Percentiles rank a stretch among this genome's conserved stretches.
These are phyloP conservation scores for Pheosia gnoma DNA, from an alignment of 2,888 invertebrate genomes.

Conservation along the genomic window DNA sequence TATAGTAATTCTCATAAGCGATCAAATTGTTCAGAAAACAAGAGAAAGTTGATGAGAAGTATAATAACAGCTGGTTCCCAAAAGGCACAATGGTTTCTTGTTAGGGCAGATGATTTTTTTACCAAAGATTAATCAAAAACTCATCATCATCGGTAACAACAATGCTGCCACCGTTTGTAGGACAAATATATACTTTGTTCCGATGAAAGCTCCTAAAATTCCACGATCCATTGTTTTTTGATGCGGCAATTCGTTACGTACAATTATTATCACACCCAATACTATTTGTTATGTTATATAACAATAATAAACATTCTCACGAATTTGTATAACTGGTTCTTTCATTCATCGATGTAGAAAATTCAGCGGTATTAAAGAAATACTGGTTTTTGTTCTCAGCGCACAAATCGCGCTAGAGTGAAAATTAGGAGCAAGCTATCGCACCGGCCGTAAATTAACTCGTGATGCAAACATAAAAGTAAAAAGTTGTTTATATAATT, in stretches of 20 bases:
- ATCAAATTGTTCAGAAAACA: constrained; percentile 49
- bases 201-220: constrained; percentile 21
- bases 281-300: constrained; percentile 45
- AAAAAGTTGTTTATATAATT: constrained; percentile 65
- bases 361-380: constrained; percentile 26
- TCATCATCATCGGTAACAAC: constrained; percentile 23
- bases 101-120: constrained; percentile 30
- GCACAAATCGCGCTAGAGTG: constrained; percentile 23
- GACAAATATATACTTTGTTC: neutral
- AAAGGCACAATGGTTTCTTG: constrained; percentile 28
- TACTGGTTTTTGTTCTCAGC: constrained; percentile 11
- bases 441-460: constrained; percentile 16
- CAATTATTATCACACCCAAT: constrained; percentile 43
- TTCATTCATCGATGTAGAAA: constrained; percentile 15
- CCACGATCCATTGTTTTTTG: constrained; percentile 25
- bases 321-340: constrained; percentile 49
- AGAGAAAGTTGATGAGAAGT: constrained; percentile 56
- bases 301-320: constrained; percentile 33
- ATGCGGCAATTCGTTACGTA: constrained; percentile 34
- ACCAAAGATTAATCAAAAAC: constrained; percentile 26
- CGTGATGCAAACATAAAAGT: constrained; percentile 44
- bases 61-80: constrained; percentile 31
- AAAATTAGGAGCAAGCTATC: constrained; percentile 28
- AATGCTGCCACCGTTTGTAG: neutral
- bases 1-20: constrained; percentile 42